phyloP scores from a whole-genome alignment of 2,888 invertebrate genomes.

The Trissolcus japonicus region DNA sequence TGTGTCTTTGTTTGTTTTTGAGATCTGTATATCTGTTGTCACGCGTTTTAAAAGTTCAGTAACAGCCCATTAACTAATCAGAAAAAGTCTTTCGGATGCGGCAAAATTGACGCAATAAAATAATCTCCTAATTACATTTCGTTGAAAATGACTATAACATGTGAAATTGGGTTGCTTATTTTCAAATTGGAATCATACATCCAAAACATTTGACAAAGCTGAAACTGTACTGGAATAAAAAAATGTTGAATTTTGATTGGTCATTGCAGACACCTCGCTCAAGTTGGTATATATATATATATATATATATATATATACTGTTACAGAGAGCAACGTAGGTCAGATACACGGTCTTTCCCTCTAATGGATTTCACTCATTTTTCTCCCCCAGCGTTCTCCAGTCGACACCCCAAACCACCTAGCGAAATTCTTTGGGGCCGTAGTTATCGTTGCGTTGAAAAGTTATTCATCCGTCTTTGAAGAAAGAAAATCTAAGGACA shows the following conservation, averaged over 20 bases:
- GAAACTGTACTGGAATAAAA: not conserved
- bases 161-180: not conserved
- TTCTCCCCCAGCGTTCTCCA: conserved; percentile 71
- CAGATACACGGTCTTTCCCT: conserved; percentile 66
- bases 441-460: conserved; percentile 48
- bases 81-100: too few species aligned
- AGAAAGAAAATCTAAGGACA: conserved; percentile 33
- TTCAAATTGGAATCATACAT: not conserved
- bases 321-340: conserved; percentile 67
- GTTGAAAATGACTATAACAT: conserved; percentile 1
- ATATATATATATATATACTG: conserved; percentile 8
- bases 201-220: not conserved
- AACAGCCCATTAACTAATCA: conserved; percentile 16
- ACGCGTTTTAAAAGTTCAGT: conserved; percentile 7
- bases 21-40: conserved; percentile 25
- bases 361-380: conserved; percentile 76
- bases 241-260: not conserved
- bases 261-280: conserved; percentile 22
- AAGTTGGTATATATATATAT: conserved; percentile 21
- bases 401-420: conserved; percentile 64
- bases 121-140: conserved; percentile 21
- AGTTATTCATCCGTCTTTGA: conserved; percentile 47
- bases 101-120: too few species aligned
- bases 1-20: conserved; percentile 26
- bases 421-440: conserved; percentile 61